Evolutionary conservation across 1,140 invertebrate genomes (phyloP).

Genomic region (Ostrea denselamellosa): DNA sequence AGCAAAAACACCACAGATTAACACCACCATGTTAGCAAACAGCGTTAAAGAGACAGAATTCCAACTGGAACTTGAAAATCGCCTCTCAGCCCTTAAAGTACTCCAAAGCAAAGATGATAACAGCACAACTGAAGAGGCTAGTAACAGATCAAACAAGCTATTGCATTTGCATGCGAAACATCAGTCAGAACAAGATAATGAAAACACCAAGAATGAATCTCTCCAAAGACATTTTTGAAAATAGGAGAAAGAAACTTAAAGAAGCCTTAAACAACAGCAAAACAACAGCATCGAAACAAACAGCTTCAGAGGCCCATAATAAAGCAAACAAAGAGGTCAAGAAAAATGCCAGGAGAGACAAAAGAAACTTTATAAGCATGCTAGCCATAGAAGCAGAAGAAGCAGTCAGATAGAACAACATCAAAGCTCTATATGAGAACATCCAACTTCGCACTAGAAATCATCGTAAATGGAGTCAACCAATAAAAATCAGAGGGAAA

Average conservation of each 20-base stretch:
- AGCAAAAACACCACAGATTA: too few species aligned
- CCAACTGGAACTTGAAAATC: too few species aligned
- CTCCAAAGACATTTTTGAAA: not conserved
- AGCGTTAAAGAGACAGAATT: too few species aligned
- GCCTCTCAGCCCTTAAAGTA: too few species aligned
- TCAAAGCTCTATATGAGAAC: too few species aligned
- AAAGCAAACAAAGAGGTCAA: not conserved
- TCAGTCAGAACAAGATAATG: not conserved
- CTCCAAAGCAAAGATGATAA: too few species aligned
- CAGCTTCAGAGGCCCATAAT: not conserved
- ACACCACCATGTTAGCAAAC: too few species aligned
- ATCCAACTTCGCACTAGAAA: too few species aligned
- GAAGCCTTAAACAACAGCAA: not conserved
- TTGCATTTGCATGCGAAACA: not conserved
- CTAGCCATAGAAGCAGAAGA: conserved; percentile 4
- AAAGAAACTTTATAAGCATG: not conserved
- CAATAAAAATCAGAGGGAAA: too few species aligned
- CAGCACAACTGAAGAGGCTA: too few species aligned
- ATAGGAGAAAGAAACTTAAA: not conserved
- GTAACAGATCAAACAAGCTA: not conserved
- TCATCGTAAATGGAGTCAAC: too few species aligned
- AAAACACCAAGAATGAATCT: too few species aligned
- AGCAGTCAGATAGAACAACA: not conserved
- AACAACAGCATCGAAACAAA: not conserved
- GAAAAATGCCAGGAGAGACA: not conserved